Evolutionary conservation across 2,113 vertebrate genomes (phyloP).

Genomic region (Hemibagrus wyckioides): DNA sequence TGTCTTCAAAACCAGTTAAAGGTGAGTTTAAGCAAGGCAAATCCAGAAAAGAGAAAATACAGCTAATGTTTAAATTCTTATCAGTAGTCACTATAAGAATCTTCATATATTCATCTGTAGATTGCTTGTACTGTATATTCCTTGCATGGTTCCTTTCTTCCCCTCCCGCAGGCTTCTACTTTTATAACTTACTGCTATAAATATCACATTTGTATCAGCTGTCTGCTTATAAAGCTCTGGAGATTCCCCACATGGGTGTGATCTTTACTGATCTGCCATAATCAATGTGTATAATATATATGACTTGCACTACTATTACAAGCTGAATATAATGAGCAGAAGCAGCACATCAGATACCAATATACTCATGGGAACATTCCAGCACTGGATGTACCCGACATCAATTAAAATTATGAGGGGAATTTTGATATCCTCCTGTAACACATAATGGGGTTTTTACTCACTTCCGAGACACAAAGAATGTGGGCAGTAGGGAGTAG

Average conservation of each 20-base stretch:
- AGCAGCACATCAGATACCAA: background rate
- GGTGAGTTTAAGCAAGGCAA: background rate
- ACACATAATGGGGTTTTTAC: slow-evolving; percentile 36
- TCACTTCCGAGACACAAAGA: slow-evolving; percentile 23
- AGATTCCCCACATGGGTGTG: background rate
- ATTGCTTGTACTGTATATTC: background rate
- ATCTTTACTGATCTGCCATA: background rate
- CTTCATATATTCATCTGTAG: background rate
- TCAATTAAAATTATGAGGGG: slow-evolving; percentile 21
- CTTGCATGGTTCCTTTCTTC: slow-evolving; percentile 6
- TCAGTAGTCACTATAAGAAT: background rate
- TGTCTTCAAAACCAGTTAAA: background rate
- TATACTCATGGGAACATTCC: slow-evolving; percentile 39
- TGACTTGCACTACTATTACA: background rate
- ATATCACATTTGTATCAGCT: background rate
- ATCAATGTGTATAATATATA: background rate
- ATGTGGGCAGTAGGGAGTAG: background rate
- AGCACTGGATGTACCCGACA: slow-evolving; percentile 54
- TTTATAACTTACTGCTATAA: slow-evolving; percentile 3
- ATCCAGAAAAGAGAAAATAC: background rate
- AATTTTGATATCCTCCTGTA: slow-evolving; percentile 50
- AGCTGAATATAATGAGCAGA: background rate
- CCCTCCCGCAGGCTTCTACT: background rate
- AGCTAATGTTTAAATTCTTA: background rate
- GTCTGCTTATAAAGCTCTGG: background rate